Evolutionary conservation across 2,888 invertebrate species (phyloP), one percentile per base, ranked within the genome.

Genomic region (Metallyticus violacea): DNA sequence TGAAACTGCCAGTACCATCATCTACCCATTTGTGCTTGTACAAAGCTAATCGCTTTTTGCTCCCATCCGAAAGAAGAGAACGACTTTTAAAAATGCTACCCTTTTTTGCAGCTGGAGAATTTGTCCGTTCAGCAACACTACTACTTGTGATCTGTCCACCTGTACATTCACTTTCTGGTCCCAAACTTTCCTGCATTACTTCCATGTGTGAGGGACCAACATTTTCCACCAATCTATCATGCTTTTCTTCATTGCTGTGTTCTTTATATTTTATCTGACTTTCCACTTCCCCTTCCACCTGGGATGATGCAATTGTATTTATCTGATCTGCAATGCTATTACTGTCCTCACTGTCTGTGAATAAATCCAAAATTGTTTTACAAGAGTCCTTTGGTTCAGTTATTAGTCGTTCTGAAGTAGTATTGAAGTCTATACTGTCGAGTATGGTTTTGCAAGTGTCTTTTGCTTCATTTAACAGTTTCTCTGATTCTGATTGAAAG

Each of bases 1-100:
- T 90, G 15, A 91, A 77, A 77, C 88, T 29, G 84, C 82, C 84
- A 85, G 81, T 80, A 7, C 85, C 85, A 26, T 86, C 82, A 91
- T 97, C 97, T 89, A 95, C 95, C 97, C 97, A 98, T 91, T 97
- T 97, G 92, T 98, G 97, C 91, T 95, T 96, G 91, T 98, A 98
- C 76, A 97, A 92, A 87, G 97, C 97, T 83, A 97, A 93, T 62
- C 94, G 91, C 91, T 97, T 96, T 90, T 96, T 94, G 88, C 95
- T 92, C 86, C 95, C 95, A 26, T 93, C 93, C 89, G 94, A 93
- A 25, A 95, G 94, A 88, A 95, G 91, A 22, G 95, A 95, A 87
- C 97, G 95, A 90, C 97, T 97, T 90, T 97, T 97, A 90, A 97
- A 97, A 91, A 97, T 97, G 90, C 97, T 97, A 81, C 97, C 97